Evolutionary conservation across 2,797 vertebrate genomes (phyloP).

Genomic region (Sebastes miniatus): DNA sequence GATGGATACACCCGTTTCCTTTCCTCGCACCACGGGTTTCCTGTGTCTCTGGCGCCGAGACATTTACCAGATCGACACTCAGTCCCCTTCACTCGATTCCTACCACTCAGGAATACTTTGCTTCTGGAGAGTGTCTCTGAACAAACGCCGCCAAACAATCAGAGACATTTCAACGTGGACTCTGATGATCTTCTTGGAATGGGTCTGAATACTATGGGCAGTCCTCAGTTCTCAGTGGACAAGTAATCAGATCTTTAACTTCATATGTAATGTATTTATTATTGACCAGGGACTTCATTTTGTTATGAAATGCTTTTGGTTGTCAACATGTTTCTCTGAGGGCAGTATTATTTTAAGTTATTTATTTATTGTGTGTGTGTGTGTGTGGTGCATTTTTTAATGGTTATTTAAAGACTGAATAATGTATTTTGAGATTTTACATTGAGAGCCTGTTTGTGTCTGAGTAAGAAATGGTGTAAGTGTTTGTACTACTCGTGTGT

Average conservation of each 20-base stretch:
- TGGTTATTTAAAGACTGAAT: constrained; percentile 25
- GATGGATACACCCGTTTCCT: constrained; percentile 81
- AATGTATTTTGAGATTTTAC: background rate
- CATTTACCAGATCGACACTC: constrained; percentile 41
- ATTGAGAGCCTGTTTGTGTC: background rate
- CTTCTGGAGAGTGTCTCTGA: constrained; percentile 7
- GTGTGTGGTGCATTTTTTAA: background rate
- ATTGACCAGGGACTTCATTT: constrained; percentile 11
- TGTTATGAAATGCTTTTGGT: background rate
- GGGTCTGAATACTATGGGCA: constrained; percentile 52
- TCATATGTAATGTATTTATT: background rate
- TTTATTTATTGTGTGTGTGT: constrained; percentile 60
- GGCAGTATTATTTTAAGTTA: constrained; percentile 29
- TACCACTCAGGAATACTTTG: constrained; percentile 66
- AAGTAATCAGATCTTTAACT: constrained; percentile 20
- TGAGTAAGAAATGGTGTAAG: background rate
- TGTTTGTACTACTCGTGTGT: constrained; percentile 9
- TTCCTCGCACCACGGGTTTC: constrained; percentile 65
- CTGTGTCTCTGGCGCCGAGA: constrained; percentile 73
- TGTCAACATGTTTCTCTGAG: background rate
- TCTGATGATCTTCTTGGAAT: constrained; percentile 78
- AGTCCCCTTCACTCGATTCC: constrained; percentile 74
- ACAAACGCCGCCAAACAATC: background rate
- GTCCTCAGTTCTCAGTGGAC: constrained; percentile 74
- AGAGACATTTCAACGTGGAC: constrained; percentile 61